These are phyloP conservation scores for Lutraria rhynchaena DNA, from an alignment of 1,140 invertebrate species.

Conservation along the genomic window DNA sequence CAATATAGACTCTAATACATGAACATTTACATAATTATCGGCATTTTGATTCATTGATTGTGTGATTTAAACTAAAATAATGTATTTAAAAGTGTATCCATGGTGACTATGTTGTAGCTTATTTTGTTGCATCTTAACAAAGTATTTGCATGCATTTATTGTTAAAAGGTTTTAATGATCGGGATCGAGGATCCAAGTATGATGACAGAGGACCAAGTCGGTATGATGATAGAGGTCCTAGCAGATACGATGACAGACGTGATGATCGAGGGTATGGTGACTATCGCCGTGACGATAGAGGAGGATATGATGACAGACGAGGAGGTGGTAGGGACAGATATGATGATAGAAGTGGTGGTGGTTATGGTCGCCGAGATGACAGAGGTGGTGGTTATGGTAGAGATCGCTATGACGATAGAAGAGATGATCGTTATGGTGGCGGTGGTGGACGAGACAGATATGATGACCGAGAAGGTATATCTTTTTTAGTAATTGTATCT, in stretches of 20 bases:
- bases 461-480: slow-evolving; percentile 14
- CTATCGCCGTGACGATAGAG: slow-evolving; percentile 20
- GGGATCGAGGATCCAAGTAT: not conserved
- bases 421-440: slow-evolving; percentile 38
- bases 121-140: no score
- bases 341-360: slow-evolving; percentile 28
- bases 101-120: no score
- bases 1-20: no score
- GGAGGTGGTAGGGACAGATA: slow-evolving; percentile 11
- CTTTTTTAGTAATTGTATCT: no score
- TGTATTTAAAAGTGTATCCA: no score
- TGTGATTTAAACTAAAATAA: no score
- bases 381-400: slow-evolving; percentile 2
- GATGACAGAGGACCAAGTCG: slow-evolving; percentile 6
- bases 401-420: slow-evolving; percentile 23
- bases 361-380: slow-evolving; percentile 15
- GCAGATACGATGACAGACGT: slow-evolving; percentile 36
- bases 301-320: slow-evolving; percentile 5
- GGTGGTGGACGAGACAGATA: slow-evolving; percentile 15
- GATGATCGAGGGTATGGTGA: slow-evolving; percentile 39
- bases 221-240: slow-evolving; percentile 38
- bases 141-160: not conserved
- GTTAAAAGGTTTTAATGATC: slow-evolving; percentile 27
- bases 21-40: no score
- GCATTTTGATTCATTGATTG: no score